Evolutionary conservation across 2,888 invertebrate species (phyloP).

Genomic region (Apodemia mormo): DNA sequence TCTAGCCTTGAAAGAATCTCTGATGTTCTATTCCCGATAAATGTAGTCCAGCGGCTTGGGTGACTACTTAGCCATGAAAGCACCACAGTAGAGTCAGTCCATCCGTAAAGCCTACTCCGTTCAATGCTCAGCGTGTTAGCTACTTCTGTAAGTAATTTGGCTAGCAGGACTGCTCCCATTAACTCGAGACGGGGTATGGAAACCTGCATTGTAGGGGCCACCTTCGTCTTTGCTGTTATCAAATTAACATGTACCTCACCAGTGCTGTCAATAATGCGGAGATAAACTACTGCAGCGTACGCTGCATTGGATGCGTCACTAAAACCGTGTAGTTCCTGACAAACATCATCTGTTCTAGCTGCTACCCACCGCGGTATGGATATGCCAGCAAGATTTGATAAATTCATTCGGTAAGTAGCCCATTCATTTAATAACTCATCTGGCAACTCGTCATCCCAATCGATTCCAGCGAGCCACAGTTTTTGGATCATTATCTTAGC

Average conservation of each 20-base stretch:
- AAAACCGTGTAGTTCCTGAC: constrained; percentile 35
- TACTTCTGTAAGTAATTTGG: neutral
- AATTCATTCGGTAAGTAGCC: constrained; percentile 26
- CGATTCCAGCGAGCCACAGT: too few relatives aligned
- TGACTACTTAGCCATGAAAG: constrained; percentile 19
- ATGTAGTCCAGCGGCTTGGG: too few relatives aligned
- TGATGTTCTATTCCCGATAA: constrained; percentile 34
- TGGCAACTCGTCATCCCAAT: constrained; percentile 35
- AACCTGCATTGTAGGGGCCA: constrained; percentile 18
- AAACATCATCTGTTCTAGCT: neutral
- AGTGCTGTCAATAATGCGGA: constrained; percentile 20
- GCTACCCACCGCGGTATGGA: constrained; percentile 35
- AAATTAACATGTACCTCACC: constrained; percentile 24
- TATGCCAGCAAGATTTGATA: constrained; percentile 24
- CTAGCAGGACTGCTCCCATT: constrained; percentile 1
- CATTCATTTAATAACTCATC: constrained; percentile 28
- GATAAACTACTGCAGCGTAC: constrained; percentile 36
- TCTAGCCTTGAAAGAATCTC: constrained; percentile 36
- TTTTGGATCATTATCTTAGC: constrained; percentile 34
- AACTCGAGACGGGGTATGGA: constrained; percentile 12
- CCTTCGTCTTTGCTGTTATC: constrained; percentile 36
- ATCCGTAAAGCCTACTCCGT: neutral
- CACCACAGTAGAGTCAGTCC: constrained; percentile 21
- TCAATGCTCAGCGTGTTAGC: neutral
- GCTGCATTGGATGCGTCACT: constrained; percentile 35